Percentiles rank a stretch among this genome's conserved stretches.
Evolutionary conservation across 2,888 invertebrate genomes (phyloP).

Genomic region (Standfussiana lucernea): DNA sequence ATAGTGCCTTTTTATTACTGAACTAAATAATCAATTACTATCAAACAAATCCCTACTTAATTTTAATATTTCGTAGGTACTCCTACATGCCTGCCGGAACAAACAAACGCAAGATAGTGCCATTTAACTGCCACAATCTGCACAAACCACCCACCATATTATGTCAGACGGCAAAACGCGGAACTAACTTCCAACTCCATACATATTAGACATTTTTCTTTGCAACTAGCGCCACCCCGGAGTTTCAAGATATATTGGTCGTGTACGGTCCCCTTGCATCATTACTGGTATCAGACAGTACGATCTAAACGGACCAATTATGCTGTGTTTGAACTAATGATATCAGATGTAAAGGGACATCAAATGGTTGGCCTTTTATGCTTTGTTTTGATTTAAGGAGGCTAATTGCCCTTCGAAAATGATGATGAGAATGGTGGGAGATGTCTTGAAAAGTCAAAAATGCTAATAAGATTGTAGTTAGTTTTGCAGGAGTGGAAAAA

Average conservation of each 20-base stretch:
- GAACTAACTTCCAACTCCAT: slow-evolving; percentile 4
- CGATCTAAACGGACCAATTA: slow-evolving; percentile 63
- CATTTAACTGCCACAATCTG: slow-evolving; percentile 34
- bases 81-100: slow-evolving; percentile 20
- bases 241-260: slow-evolving; percentile 14
- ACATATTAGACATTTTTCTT: slow-evolving; percentile 24
- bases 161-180: slow-evolving; percentile 11
- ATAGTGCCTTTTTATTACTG: neutral
- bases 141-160: neutral
- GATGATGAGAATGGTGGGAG: neutral
- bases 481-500: neutral
- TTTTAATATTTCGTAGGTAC: neutral
- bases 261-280: slow-evolving; percentile 14
- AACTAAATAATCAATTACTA: neutral
- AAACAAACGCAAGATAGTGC: slow-evolving; percentile 21
- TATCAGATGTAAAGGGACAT: slow-evolving; percentile 38
- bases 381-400: slow-evolving; percentile 20
- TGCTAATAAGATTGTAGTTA: neutral
- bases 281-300: slow-evolving; percentile 42
- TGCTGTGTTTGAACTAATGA: slow-evolving; percentile 36
- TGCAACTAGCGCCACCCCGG: slow-evolving; percentile 29
- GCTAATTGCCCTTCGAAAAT: slow-evolving; percentile 27
- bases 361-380: slow-evolving; percentile 27
- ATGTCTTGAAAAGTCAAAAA: neutral
- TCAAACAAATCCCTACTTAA: neutral